A percentile compares a stretch with the other conserved stretches of the same genome.
phyloP scores from a whole-genome alignment of 2,797 vertebrate species.

The Chaenodraco wilsoni region DNA sequence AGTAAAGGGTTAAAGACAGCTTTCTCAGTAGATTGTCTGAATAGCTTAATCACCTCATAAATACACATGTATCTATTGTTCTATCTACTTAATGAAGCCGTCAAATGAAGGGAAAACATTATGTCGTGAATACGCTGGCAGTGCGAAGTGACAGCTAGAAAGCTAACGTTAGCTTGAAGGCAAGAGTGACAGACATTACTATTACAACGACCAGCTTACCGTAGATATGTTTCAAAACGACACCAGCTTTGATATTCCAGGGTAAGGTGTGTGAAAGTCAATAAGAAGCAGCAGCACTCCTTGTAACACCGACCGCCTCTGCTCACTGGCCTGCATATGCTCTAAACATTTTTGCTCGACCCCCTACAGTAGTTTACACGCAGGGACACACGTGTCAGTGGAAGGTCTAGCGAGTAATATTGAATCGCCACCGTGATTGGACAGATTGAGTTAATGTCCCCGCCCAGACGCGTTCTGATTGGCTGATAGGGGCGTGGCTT shows the following conservation, averaged over 20 bases:
- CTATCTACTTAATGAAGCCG: accelerated
- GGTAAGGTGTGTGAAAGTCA: background rate
- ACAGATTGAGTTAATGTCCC: accelerated
- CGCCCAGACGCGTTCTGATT: conserved; percentile 52
- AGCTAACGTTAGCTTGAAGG: background rate
- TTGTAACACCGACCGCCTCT: background rate
- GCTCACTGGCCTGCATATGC: background rate
- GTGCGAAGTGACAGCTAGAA: conserved; percentile 15
- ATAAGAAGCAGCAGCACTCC: background rate
- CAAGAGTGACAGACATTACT: background rate
- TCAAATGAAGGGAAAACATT: background rate
- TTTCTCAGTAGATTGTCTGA: background rate
- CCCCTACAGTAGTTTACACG: conserved; percentile 70
- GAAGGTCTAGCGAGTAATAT: conserved; percentile 28
- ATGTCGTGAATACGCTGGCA: background rate
- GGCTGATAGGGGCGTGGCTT: conserved; percentile 54
- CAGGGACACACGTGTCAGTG: conserved; percentile 76
- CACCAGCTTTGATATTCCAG: background rate
- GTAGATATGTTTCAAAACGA: background rate
- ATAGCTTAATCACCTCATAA: background rate
- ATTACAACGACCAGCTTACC: conserved; percentile 36
- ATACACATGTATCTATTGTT: background rate
- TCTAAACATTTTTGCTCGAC: conserved; percentile 22
- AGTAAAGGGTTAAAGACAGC: background rate
- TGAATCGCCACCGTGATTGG: conserved; percentile 62